Evolutionary conservation across 2,113 vertebrate genomes (phyloP).

Genomic region (Sciurus niger): DNA sequence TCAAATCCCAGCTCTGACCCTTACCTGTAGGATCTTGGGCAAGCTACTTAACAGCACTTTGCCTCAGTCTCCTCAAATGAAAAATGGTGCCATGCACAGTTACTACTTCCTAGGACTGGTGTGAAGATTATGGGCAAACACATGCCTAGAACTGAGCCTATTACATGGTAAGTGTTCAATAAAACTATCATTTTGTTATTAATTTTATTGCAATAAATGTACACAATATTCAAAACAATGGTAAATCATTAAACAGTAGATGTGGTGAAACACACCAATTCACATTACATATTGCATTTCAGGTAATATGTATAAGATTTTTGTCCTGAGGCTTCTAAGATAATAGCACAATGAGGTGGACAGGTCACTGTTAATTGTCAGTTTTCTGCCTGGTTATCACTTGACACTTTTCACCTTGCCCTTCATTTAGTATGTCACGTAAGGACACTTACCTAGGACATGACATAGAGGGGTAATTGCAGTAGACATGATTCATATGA

Average conservation of each 20-base stretch:
- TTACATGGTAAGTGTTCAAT: not conserved
- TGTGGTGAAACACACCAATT: not conserved
- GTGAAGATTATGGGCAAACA: not conserved
- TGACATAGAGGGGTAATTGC: not conserved
- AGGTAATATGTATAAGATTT: not conserved
- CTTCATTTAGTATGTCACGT: not conserved
- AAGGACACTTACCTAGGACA: not conserved
- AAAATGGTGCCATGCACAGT: not conserved
- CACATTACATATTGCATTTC: not conserved
- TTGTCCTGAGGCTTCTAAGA: conserved; percentile 5
- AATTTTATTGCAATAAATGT: not conserved
- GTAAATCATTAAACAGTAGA: not conserved
- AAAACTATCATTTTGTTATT: not conserved
- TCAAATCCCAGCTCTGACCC: conserved; percentile 19
- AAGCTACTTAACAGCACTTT: not conserved
- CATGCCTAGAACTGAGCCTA: not conserved
- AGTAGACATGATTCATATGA: conserved; percentile 3
- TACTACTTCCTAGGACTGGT: not conserved
- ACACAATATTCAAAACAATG: not conserved
- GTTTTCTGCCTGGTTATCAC: conserved; percentile 17
- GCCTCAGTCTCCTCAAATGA: not conserved
- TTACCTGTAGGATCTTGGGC: not conserved
- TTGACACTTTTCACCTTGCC: conserved; percentile 21
- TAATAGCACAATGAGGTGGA: not conserved
- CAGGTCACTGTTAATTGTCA: not conserved